phyloP scores from a whole-genome alignment of 2,113 vertebrate species.

The Axis porcinus region DNA sequence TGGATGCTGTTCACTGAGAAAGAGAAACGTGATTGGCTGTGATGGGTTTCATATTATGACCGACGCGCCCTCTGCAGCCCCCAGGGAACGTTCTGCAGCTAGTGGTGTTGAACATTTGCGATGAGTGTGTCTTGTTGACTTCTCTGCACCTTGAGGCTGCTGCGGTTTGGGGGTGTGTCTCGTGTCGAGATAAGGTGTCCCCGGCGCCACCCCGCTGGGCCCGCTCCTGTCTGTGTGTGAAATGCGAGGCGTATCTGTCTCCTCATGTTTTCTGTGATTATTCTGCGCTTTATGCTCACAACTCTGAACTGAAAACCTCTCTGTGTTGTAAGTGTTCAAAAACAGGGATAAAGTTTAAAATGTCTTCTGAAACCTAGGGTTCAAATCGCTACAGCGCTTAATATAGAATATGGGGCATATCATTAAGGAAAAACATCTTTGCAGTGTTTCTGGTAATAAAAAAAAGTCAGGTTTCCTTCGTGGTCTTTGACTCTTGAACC shows the following conservation, averaged over 20 bases:
- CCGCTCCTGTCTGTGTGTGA: background rate
- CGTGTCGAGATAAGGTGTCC: accelerated
- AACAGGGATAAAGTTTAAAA: background rate
- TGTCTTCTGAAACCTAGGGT: background rate
- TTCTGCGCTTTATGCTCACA: background rate
- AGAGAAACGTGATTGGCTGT: background rate
- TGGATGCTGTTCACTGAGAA: background rate
- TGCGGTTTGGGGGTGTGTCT: background rate
- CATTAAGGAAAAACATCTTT: background rate
- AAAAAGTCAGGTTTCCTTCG: background rate
- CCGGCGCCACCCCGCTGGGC: too few species aligned
- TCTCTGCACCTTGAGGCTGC: background rate
- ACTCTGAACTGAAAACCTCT: background rate
- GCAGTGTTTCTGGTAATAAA: background rate
- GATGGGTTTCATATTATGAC: background rate
- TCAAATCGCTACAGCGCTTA: background rate
- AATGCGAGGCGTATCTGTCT: background rate
- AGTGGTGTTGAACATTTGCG: background rate
- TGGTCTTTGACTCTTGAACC: background rate
- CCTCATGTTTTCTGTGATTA: background rate
- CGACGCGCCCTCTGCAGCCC: background rate
- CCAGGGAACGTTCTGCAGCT: background rate
- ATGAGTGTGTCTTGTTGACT: background rate
- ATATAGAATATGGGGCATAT: background rate
- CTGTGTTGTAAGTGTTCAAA: background rate